phyloP scores from a whole-genome alignment of 64 coral and sea anemone genomes.

The Porites australiensis region DNA sequence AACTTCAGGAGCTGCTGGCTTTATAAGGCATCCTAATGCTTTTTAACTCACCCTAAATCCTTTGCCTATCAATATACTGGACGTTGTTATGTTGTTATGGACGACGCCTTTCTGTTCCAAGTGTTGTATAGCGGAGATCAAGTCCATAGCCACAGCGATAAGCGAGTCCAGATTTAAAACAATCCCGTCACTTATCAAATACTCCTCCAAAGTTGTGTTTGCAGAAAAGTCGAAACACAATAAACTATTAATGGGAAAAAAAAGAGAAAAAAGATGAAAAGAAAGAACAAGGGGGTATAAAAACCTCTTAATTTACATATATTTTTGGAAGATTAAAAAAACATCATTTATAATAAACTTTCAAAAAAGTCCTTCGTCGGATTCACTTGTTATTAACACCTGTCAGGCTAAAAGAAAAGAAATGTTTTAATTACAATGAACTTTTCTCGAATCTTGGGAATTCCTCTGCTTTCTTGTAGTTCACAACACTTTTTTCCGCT shows the following conservation, averaged over 20 bases:
- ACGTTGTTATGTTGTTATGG: conserved; percentile 26
- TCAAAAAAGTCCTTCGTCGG: too few species aligned
- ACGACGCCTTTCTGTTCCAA: conserved; percentile 28
- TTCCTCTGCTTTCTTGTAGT: neutral
- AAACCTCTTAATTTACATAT: too few species aligned
- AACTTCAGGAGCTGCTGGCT: too few species aligned
- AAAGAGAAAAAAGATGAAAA: too few species aligned
- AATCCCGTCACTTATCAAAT: neutral
- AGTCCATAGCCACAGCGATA: conserved; percentile 15
- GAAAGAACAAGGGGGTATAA: too few species aligned
- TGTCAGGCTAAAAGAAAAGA: too few species aligned
- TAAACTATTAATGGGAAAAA: neutral
- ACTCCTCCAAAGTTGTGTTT: neutral
- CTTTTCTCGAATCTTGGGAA: conserved; percentile 6
- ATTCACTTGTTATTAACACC: too few species aligned
- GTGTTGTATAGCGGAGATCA: neutral
- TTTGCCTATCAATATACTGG: conserved; percentile 14
- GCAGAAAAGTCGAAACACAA: conserved; percentile 3
- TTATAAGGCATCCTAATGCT: too few species aligned
- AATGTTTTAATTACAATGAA: conserved; percentile 18
- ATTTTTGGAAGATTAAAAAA: too few species aligned
- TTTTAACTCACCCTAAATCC: conserved; percentile 7
- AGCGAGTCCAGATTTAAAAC: neutral
- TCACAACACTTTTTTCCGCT: neutral
- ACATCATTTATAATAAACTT: too few species aligned